Conservation (phyloP, 2,113 vertebrate genomes). For the Regulus satrapa region DNA sequence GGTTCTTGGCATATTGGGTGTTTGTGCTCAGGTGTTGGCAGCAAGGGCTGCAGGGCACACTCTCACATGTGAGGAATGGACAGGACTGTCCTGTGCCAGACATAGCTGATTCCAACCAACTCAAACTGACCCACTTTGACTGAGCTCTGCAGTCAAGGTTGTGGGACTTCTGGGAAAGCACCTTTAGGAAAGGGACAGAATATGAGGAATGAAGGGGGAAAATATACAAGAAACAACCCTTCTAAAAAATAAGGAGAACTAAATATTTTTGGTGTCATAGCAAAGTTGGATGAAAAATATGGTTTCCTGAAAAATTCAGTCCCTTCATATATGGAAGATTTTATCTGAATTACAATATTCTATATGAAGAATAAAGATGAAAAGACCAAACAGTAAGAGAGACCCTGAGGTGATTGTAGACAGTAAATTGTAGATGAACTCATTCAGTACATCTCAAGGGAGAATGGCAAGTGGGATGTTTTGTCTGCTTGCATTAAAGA, state of each 20-base stretch:
- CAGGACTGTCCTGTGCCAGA: background rate
- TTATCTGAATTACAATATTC: background rate
- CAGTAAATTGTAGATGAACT: background rate
- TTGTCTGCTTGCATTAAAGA: background rate
- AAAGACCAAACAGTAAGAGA: background rate
- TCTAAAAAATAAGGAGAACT: background rate
- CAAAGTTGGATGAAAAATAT: background rate
- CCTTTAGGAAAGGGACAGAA: background rate
- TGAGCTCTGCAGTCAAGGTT: background rate
- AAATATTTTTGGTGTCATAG: background rate
- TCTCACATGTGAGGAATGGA: background rate
- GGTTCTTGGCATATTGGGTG: background rate
- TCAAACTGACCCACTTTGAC: background rate
- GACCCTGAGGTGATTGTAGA: background rate
- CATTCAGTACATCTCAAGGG: background rate
- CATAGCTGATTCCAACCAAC: background rate
- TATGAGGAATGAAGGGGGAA: background rate
- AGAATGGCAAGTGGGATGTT: background rate
- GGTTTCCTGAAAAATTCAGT: background rate
- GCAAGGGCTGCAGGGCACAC: rapidly evolving
- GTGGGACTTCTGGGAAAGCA: background rate
- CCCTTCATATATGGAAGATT: background rate
- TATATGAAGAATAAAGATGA: background rate
- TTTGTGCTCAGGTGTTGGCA: background rate
- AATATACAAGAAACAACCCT: background rate